Percentiles rank a stretch among this genome's conserved stretches.
These are phyloP conservation scores for Oxyura jamaicensis DNA, from an alignment of 2,113 vertebrate genomes.

Conservation along the genomic window DNA sequence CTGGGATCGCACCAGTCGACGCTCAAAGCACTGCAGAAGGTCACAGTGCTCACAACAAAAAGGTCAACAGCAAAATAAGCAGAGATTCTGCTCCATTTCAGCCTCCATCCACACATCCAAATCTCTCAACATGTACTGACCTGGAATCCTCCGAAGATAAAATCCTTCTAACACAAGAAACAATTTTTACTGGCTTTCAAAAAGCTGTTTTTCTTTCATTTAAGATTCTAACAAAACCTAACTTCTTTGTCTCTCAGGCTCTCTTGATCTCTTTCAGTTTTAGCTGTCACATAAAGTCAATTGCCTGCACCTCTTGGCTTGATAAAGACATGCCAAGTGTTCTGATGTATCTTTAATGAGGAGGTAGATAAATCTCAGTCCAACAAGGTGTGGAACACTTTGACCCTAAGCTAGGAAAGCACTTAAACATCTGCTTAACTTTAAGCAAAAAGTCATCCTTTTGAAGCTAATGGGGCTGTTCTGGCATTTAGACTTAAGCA, in stretches of 20 bases:
- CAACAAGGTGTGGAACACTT: constrained; percentile 51
- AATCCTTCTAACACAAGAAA: constrained; percentile 3
- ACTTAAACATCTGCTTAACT: constrained; percentile 61
- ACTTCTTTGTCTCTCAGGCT: constrained; percentile 59
- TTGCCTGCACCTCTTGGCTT: constrained; percentile 59
- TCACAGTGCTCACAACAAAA: not conserved
- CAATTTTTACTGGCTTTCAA: not conserved
- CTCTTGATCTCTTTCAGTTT: constrained; percentile 63
- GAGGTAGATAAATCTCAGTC: constrained; percentile 47
- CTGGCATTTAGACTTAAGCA: constrained; percentile 33
- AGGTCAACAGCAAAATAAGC: not conserved
- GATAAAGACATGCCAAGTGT: constrained; percentile 53
- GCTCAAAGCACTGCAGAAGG: not conserved
- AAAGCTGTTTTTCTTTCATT: constrained; percentile 21
- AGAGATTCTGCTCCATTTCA: not conserved
- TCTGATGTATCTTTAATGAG: constrained; percentile 66
- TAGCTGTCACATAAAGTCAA: constrained; percentile 61
- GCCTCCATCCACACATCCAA: not conserved
- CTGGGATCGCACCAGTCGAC: not conserved
- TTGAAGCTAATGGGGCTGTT: constrained; percentile 31
- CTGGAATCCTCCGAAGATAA: not conserved
- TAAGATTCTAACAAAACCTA: constrained; percentile 44
- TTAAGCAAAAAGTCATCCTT: constrained; percentile 12
- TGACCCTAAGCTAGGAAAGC: constrained; percentile 47
- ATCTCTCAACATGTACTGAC: not conserved